Evolutionary conservation across 2,113 vertebrate species (phyloP).

Genomic region (Aphyosemion australe): DNA sequence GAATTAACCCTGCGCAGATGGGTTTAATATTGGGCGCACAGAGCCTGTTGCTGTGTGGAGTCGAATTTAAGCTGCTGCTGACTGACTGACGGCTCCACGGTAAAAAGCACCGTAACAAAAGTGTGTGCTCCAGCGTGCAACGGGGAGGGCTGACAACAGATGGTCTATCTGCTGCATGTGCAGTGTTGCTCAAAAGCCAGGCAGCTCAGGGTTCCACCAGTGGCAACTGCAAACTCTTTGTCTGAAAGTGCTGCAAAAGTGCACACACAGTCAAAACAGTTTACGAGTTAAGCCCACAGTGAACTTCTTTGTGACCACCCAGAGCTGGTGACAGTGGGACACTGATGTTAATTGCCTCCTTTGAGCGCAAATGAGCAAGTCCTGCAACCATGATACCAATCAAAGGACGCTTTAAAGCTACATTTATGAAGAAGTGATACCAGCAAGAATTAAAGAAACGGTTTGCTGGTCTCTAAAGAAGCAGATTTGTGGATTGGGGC

Average conservation of each 20-base stretch:
- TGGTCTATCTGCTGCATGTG: slow-evolving; percentile 30
- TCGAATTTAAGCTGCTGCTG: slow-evolving; percentile 49
- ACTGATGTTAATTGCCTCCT: not conserved
- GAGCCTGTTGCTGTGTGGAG: slow-evolving; percentile 45
- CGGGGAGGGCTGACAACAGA: slow-evolving; percentile 42
- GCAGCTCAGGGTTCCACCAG: slow-evolving; percentile 12
- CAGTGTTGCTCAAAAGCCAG: slow-evolving; percentile 26
- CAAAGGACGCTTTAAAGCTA: not conserved
- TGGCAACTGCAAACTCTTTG: slow-evolving; percentile 9
- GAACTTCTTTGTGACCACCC: not conserved
- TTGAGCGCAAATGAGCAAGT: not conserved
- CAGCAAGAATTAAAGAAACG: not conserved
- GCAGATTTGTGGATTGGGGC: slow-evolving; percentile 8
- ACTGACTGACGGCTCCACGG: slow-evolving; percentile 49
- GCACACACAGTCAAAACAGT: not conserved
- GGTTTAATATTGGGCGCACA: slow-evolving; percentile 49
- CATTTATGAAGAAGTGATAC: slow-evolving; percentile 18
- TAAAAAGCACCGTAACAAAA: slow-evolving; percentile 34
- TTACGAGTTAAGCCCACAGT: not conserved
- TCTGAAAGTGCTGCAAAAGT: not conserved
- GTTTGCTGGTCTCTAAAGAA: not conserved
- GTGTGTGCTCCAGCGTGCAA: slow-evolving; percentile 27
- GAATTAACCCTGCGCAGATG: slow-evolving; percentile 55
- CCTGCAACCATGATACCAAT: not conserved
- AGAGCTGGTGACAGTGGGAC: not conserved